A percentile compares a stretch with the other conserved stretches of the same genome.
Evolutionary conservation across 2,888 invertebrate species (phyloP).

Genomic region (Nephrotoma flavescens): DNA sequence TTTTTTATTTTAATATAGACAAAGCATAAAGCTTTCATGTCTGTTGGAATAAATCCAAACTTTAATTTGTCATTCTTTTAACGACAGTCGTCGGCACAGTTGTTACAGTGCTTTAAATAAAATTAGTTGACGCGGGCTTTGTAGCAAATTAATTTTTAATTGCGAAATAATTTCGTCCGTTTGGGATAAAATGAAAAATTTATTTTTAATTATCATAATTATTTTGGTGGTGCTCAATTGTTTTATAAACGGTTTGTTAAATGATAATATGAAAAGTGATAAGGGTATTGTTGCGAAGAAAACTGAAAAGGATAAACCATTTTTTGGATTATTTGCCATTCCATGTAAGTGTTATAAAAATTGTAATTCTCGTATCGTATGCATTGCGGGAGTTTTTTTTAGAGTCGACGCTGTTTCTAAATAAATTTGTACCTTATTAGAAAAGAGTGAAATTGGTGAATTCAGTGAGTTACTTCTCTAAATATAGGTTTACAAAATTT

Average conservation of each 20-base stretch:
- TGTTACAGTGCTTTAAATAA: not conserved
- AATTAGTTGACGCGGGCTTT: not conserved
- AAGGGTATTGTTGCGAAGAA: not conserved
- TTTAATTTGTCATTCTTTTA: not conserved
- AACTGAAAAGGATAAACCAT: not conserved
- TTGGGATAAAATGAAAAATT: not conserved
- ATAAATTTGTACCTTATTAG: no score
- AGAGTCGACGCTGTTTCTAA: no score
- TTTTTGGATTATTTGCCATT: slow-evolving; percentile 1
- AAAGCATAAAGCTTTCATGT: not conserved
- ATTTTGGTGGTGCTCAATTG: not conserved
- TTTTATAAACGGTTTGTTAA: not conserved
- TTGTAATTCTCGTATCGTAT: no score
- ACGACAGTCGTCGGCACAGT: not conserved
- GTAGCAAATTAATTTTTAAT: no score
- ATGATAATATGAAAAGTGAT: not conserved
- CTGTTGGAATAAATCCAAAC: not conserved
- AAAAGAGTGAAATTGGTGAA: no score
- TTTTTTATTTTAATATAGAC: not conserved
- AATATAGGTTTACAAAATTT: no score
- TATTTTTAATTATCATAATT: not conserved
- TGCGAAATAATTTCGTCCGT: no score
- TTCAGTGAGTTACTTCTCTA: no score
- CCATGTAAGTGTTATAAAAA: not conserved
- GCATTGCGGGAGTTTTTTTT: no score